These are phyloP conservation scores for Orthonyx spaldingii DNA, from an alignment of 2,113 vertebrate genomes.

Conservation along the genomic window DNA sequence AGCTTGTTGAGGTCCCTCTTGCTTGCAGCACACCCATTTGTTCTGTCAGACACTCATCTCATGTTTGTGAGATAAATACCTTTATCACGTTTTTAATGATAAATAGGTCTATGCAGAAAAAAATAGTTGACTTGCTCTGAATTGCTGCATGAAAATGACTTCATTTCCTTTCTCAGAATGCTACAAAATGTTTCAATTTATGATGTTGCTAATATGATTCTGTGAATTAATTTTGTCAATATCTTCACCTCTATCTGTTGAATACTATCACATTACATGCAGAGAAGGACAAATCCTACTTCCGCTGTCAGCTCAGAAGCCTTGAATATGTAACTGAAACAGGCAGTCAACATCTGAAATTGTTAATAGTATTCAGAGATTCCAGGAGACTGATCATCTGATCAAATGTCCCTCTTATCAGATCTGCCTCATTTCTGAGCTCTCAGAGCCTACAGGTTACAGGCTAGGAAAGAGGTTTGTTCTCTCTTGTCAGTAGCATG, in stretches of 20 bases:
- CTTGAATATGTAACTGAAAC: not conserved
- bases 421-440: not conserved
- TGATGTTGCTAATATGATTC: not conserved
- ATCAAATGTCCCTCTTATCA: not conserved
- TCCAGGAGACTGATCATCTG: not conserved
- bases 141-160: not conserved
- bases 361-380: not conserved
- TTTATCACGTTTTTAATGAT: too few relatives aligned
- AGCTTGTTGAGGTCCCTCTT: not conserved
- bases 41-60: not conserved
- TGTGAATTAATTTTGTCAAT: not conserved
- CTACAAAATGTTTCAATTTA: not conserved
- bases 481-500: not conserved
- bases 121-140: not conserved
- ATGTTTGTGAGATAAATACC: too few relatives aligned
- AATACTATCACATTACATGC: not conserved
- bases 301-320: not conserved
- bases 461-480: not conserved
- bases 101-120: not conserved
- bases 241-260: not conserved
- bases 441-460: not conserved
- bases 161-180: not conserved
- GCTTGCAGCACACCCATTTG: not conserved
- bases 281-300: not conserved
- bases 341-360: constrained; percentile 8